Base-by-base conservation (phyloP, 2,888 invertebrate species). In the Diarsia brunnea region DNA sequence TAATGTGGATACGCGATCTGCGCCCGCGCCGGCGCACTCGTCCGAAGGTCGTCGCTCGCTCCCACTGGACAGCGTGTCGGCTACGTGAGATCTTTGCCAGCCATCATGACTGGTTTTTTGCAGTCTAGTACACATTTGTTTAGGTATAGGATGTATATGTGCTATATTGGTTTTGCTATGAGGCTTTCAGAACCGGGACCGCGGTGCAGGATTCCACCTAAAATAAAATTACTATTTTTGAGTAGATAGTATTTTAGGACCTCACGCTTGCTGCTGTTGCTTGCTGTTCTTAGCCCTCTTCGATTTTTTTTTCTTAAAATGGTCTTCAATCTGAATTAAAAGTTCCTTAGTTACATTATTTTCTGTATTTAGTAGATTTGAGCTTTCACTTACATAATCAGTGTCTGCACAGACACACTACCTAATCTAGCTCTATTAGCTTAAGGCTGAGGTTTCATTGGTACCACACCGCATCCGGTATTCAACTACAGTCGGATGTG, bases 61-160 rank as follows among this genome's bases (percentile, higher is more conserved):
- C 78, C 79, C 66, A 66, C 87, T 92, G 94, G 94, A 94, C 94
- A 87, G 94, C 94, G 92, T 93, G 94, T 93, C 94, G 91, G 91
- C 93, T 78, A 75, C 78, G 84, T 85, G 84, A 88, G 87, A 88
- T 89, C 84, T 82, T 87, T 86, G 78, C 76, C 64, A 81, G 73
- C 73, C 53, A 71, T 79, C 31, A 55, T 67, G 67, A 75, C 63
- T 63, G 14, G 49, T 14, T 60, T 60, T 69, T 58, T 58, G 16
- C 11, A 31, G 60, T 60, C 60, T 60, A 60, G 19, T 31, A 27
- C 27, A 27, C 58, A 58, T 27, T 58, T 8, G 58, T 58, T 43
- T 63, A 63, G 43, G 43, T 63, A 27, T 58, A 58, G 1, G 4
- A 31, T 60, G 4, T 11, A 27, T n/a, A n/a, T n/a, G n/a, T n/a